Percentiles rank a stretch among this genome's conserved stretches.
phyloP scores from a whole-genome alignment of 2,113 vertebrate genomes.

The Zosterops japonicus region DNA sequence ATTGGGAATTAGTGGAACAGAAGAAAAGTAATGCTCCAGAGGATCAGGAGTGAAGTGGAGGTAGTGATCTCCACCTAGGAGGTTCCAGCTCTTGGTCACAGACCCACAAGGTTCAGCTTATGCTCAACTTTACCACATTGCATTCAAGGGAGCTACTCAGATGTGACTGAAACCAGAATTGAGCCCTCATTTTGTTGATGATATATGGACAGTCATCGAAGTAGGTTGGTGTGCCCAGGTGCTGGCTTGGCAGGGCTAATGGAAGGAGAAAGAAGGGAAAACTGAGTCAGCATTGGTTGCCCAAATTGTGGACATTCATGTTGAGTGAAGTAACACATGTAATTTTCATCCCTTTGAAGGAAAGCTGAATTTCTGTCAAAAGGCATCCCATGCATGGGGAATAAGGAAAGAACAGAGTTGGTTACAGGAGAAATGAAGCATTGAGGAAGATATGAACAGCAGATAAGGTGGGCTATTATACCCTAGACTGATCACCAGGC shows the following conservation, averaged over 20 bases:
- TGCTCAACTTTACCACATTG: not conserved
- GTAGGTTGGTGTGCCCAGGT: not conserved
- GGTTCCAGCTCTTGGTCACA: not conserved
- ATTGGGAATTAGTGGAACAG: not conserved
- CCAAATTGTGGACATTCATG: not conserved
- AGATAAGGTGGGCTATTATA: not conserved
- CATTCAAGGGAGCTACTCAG: not conserved
- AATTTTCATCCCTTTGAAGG: not conserved
- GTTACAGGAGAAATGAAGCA: not conserved
- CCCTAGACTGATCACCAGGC: not conserved
- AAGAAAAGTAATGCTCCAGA: not conserved
- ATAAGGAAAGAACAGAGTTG: not conserved
- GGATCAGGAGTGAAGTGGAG: not conserved
- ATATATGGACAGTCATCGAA: not conserved
- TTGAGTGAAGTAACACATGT: not conserved
- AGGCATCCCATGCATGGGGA: not conserved
- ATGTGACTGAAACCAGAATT: not conserved
- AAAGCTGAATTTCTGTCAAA: not conserved
- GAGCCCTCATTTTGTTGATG: not conserved
- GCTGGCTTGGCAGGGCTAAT: not conserved
- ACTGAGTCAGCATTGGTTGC: not conserved
- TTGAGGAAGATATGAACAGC: not conserved
- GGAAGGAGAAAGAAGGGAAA: not conserved
- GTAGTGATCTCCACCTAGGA: not conserved
- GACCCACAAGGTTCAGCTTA: not conserved